Evolutionary conservation across 2,888 invertebrate genomes (phyloP), one percentile per base, ranked within the genome.

Genomic region (Platycheirus rosarum): DNA sequence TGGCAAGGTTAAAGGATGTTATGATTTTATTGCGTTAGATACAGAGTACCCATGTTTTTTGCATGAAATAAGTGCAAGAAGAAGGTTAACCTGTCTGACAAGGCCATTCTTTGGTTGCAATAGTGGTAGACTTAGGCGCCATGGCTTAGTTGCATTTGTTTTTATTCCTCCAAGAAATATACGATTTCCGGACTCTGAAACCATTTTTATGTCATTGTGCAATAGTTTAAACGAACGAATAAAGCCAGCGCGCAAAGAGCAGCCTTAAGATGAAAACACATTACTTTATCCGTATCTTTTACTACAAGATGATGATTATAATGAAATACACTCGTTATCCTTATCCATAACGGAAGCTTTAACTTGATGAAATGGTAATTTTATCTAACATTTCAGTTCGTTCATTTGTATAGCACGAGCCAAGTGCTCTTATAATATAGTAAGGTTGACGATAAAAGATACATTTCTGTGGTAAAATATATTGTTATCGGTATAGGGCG

Each of bases 1-100:
- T 49, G 16, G 13, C 29, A 65, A 73, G 57, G 55, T 60, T 42
- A 42, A 20, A 44, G 53, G 42, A 26, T 42, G 42, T 29, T 82
- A 71, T 77, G 65, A 69, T 46, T 80, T 75, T 80, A 70, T 75
- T 75, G 69, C 79, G 57, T 20, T 53, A 53, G 46, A 23, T 5
- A 13, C n/a, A 20, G 44, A 44, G 40, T n/a, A n/a, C 6, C 13
- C 13, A 42, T 57, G 1, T 7, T 49, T 51, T 53, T 23, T 48
- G 46, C 29, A 37, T 29, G 55, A 51, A 26, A 0, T 18, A 32
- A 49, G 18, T 20, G 13, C 29, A 26, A 26, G 26, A 60, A 42
- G 48, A 70, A 70, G 76, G 70, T 53, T 70, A 79, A 63, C 74
- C 63, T 63, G 80, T 76, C 80, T 75, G 75, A 48, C 9, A 1